Base-by-base conservation (phyloP, 2,797 vertebrate species). In the Halcyon leucocephala region DNA sequence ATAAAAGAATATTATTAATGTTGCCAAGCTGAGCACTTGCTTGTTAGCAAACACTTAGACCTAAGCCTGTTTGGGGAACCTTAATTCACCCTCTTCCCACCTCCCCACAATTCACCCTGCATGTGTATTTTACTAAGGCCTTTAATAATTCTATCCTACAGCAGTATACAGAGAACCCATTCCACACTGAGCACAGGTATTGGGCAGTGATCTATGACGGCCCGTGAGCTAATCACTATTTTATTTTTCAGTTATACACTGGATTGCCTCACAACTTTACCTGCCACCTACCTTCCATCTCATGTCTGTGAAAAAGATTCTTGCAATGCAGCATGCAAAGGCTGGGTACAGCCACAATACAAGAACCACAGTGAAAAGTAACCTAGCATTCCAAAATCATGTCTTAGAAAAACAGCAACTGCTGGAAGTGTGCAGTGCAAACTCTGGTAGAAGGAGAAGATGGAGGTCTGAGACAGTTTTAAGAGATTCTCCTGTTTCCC, bases 1-100 rank as follows among this genome's bases (percentile, higher is more conserved):
- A 92, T 81, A 90, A 95, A 95, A 90, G 52, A 83, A 58, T 82
- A 65, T 95, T 97, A 94, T 95, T 95, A 93, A 86, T 44, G 64
- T 95, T 90, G 74, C 90, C 90, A 94, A 95, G 74, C 78, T 51
- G 81, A 95, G 61, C 7, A 2, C 46, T 91, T 29, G 31, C 61
- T 89, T 95, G 78, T 95, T 91, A 92, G 90, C 74, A 94, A 96
- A 93, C 76, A 92, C 69, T 90, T 90, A 87, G 86, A 67, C 71
- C 71, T 81, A 81, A 87, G 61, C 35, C 49, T 89, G 16, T 67
- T 89, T 80, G 67, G 33, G 57, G 49, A 92, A 54, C 52, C 55
- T 94, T 93, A 95, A 91, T 82, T 95, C 65, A 93, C 15, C 69
- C 20, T 77, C 52, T 85, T 89, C 48, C 44, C 52, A 46, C 33